Base-by-base conservation (phyloP, 2,113 vertebrate genomes). In the Irena cyanogastra region DNA sequence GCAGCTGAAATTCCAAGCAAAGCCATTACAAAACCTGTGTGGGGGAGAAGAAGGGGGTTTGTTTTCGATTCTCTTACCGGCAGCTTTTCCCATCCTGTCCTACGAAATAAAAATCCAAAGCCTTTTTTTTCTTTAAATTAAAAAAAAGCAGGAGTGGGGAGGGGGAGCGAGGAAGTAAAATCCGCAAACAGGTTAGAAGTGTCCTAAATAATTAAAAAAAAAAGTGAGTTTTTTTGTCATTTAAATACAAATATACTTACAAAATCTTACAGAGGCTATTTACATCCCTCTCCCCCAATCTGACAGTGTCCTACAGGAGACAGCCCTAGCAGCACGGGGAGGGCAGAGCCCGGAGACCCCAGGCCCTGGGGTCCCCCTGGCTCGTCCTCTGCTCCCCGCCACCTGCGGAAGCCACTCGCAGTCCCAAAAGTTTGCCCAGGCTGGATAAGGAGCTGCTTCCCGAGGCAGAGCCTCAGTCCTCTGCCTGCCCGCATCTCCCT, bases 231-330 rank as follows among this genome's bases (percentile, higher is more conserved):
- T 93, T 96, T 89, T 87, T 76, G 89, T 96, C 90, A 98, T 97
- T 99, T 99, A 99, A 99, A 99, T 99, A 99, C 98, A 99, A 99
- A 99, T 98, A 99, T 99, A 99, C 98, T 99, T 99, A 99, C 98
- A 99, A 99, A 98, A 98, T 98, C 97, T 98, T 98, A 99, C 98
- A 98, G 97, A 98, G 94, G 97, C 96, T 99, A 99, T 99, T 98
- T 99, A 99, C 99, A 99, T 97, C 91, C 92, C 94, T 92, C 90
- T 95, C 90, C 95, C 93, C 88, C 94, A 97, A 97, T 97, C 89
- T 96, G 86, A 95, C 93, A 87, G 68, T 24, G 94, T 81, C 90
- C 81, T 31, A 68, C 20, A 57, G 86, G 64, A 79, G 59, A 23
- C 33, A 28, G 72, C 81, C 44, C 22, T 5, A 41, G 39, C 16